Conservation (phyloP, 2,113 vertebrate genomes). For the Butastur rufipennis region DNA sequence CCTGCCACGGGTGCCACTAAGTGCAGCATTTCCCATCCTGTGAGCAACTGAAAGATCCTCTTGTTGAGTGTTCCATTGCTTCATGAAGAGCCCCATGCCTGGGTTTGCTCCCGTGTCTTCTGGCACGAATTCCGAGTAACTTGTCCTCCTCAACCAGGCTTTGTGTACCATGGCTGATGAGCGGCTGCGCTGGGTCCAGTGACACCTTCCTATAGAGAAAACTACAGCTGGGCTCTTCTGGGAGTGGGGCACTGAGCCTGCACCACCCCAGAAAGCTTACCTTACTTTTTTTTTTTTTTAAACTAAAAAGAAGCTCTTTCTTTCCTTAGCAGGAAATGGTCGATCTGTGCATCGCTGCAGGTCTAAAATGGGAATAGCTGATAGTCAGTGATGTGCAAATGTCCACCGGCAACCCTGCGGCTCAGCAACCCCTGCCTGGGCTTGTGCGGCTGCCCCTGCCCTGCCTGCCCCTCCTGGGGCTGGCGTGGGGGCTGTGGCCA, state of each 20-base stretch:
- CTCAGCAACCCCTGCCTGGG: not conserved
- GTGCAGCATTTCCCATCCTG: not conserved
- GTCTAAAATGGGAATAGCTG: not conserved
- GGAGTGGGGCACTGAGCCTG: not conserved
- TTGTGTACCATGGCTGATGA: not conserved
- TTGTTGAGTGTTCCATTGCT: not conserved
- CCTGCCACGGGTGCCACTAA: not conserved
- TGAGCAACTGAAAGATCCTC: not conserved
- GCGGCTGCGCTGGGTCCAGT: rapidly evolving
- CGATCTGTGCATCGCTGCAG: not conserved
- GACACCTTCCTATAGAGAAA: not conserved
- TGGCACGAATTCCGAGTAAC: not conserved
- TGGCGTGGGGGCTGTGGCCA: not conserved
- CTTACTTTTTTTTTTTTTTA: too few species aligned
- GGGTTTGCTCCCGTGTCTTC: not conserved
- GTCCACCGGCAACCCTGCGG: rapidly evolving
- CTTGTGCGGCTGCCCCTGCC: not conserved
- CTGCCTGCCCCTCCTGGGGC: not conserved
- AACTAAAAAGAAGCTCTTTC: not conserved
- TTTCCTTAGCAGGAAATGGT: not conserved
- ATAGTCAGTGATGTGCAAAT: not conserved
- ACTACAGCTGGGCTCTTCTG: not conserved
- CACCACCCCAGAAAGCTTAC: not conserved
- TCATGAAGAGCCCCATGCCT: not conserved
- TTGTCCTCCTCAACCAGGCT: not conserved